Evolutionary conservation across 2,888 invertebrate genomes (phyloP).

Genomic region (Synanthedon formicaeformis): DNA sequence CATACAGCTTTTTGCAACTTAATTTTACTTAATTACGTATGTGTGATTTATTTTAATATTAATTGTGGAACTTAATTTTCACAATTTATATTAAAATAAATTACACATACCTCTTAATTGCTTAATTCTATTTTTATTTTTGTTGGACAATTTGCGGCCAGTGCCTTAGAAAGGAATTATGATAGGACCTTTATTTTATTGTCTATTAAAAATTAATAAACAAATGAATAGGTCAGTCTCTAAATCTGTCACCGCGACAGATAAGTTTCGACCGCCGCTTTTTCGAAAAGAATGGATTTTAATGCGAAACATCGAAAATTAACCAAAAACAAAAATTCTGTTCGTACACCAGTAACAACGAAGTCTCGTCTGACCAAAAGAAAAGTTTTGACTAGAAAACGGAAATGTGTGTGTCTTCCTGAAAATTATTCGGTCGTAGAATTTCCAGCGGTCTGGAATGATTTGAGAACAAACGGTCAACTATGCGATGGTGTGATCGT

Average conservation of each 20-base stretch:
- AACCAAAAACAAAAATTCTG: slow-evolving; percentile 66
- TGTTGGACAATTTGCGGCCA: too few species aligned
- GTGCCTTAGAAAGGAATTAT: too few species aligned
- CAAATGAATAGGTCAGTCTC: slow-evolving; percentile 37
- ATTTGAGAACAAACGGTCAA: slow-evolving; percentile 73
- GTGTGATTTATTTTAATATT: too few species aligned
- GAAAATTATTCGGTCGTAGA: slow-evolving; percentile 71
- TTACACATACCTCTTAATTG: too few species aligned
- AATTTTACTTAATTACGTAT: too few species aligned
- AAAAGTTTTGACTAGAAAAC: slow-evolving; percentile 53
- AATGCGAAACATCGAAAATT: slow-evolving; percentile 69
- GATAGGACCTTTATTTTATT: too few species aligned
- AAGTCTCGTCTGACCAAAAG: slow-evolving; percentile 57
- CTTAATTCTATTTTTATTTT: too few species aligned
- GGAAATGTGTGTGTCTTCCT: slow-evolving; percentile 73
- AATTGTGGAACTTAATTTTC: too few species aligned
- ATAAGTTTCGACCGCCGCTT: slow-evolving; percentile 67
- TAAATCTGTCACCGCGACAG: slow-evolving; percentile 58
- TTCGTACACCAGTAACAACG: slow-evolving; percentile 54
- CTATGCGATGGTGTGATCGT: slow-evolving; percentile 78
- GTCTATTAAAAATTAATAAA: slow-evolving; percentile 16
- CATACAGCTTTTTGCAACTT: too few species aligned
- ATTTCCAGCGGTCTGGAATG: slow-evolving; percentile 77
- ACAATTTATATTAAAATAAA: too few species aligned
- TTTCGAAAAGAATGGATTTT: slow-evolving; percentile 69